Base-by-base conservation (phyloP, 2,888 invertebrate species). In the Craniophora ligustri region DNA sequence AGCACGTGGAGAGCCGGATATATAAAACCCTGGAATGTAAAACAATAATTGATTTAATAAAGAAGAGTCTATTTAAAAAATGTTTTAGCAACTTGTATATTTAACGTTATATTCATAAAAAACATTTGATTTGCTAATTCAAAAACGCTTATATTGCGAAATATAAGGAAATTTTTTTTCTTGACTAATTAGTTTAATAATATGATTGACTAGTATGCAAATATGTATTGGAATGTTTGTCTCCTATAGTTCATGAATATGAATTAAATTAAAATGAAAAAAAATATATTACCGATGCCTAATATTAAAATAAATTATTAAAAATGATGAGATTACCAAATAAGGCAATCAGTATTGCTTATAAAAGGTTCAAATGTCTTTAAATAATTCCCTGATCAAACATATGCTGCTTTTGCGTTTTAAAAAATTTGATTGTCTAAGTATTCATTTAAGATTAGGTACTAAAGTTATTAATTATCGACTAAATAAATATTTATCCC, bases 1-100 rank as follows among this genome's bases (percentile, higher is more conserved):
- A 96, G 78, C 3, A 94, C 94, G 66, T 96, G 96, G 7, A 95
- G 88, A 3, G 95, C 92, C 2, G 96, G 96, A 81, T 95, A 96
- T 16, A 94, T 84, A 15, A 95, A 90, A 7, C 96, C 96, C 92
- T 95, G 76, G 38, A 86, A 86, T 51, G 41, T 45, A 44, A 30
- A 30, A 59, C 39, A 58, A 71, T 48, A 21, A 53, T 68, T 58
- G 36, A 63, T 45, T 21, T 40, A 42, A 28, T 18, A 32, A 8
- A 65, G 62, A 61, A 40, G 8, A 46, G 54, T 63, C 67, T 28
- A 39, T 39, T 41, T 16, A 39, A 30, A 6, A 26, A 46, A 32
- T 50, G 10, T 23, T 23, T 10, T 1, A 10, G 10, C 10, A 23
- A 23, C 23, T 23, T 23, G 23, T 10, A 10, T 23, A 10, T 10